Conservation (phyloP, 2,888 invertebrate species). For the Stenodera caucasica region DNA sequence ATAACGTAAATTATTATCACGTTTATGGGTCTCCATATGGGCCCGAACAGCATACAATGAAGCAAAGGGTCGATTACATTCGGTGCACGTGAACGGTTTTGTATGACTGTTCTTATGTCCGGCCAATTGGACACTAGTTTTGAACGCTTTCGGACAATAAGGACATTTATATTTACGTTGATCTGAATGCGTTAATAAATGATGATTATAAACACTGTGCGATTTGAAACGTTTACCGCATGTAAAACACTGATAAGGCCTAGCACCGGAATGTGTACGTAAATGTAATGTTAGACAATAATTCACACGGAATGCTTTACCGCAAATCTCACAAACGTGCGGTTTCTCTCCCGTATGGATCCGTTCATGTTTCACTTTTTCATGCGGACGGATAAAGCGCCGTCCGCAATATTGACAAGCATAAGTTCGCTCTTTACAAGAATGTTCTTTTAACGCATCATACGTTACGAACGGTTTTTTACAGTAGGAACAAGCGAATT, state of each 20-base stretch:
- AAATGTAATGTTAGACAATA: constrained; percentile 79
- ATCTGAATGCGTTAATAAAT: constrained; percentile 73
- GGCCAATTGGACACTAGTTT: constrained; percentile 76
- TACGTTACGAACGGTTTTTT: constrained; percentile 50
- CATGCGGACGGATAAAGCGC: constrained; percentile 73
- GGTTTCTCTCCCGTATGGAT: constrained; percentile 82
- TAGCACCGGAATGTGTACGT: constrained; percentile 76
- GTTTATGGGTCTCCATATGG: constrained; percentile 74
- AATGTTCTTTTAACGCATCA: constrained; percentile 48
- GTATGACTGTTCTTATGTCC: constrained; percentile 81
- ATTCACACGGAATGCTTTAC: constrained; percentile 77
- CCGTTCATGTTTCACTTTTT: constrained; percentile 83
- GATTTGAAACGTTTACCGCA: constrained; percentile 77
- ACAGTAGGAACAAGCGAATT: constrained; percentile 52
- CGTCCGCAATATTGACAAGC: constrained; percentile 73
- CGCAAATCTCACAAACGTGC: constrained; percentile 76
- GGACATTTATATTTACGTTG: constrained; percentile 77
- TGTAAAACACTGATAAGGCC: constrained; percentile 74
- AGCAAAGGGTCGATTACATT: constrained; percentile 77
- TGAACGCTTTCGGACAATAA: constrained; percentile 77
- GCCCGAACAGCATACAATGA: constrained; percentile 75
- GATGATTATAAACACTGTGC: constrained; percentile 78
- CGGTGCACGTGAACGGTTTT: constrained; percentile 76
- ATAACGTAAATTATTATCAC: constrained; percentile 70
- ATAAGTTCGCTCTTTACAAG: constrained; percentile 60